Conservation (phyloP, 2,888 invertebrate genomes). For the Cephonodes hylas region DNA sequence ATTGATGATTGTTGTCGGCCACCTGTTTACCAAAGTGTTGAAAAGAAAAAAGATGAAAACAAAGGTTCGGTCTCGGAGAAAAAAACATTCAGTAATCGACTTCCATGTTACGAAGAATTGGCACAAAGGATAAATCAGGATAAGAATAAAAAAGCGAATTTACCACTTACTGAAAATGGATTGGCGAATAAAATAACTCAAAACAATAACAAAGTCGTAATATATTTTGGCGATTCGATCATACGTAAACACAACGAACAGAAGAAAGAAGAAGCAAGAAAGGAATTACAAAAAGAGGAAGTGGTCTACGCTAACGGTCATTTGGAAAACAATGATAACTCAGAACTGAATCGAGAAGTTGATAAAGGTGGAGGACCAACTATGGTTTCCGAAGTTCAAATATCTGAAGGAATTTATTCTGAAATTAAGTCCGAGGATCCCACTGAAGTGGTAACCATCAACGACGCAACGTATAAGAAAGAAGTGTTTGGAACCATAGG, state of each 20-base stretch:
- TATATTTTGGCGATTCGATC: constrained; percentile 86
- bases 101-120: constrained; percentile 76
- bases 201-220: constrained; percentile 85
- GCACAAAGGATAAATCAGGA: constrained; percentile 70
- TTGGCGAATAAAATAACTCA: constrained; percentile 73
- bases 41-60: constrained; percentile 62
- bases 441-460: constrained; percentile 54
- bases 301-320: constrained; percentile 71
- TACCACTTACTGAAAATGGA: constrained; percentile 49
- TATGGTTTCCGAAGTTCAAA: constrained; percentile 62
- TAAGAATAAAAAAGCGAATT: constrained; percentile 69
- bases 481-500: constrained; percentile 65
- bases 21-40: constrained; percentile 72
- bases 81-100: constrained; percentile 64
- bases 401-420: constrained; percentile 71
- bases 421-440: constrained; percentile 59
- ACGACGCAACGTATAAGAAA: constrained; percentile 70
- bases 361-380: constrained; percentile 62
- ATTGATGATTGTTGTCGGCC: constrained; percentile 69
- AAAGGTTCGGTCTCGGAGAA: constrained; percentile 56
- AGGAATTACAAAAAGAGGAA: constrained; percentile 57
- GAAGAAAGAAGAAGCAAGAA: constrained; percentile 62
- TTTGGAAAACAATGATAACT: constrained; percentile 58
- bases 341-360: constrained; percentile 53
- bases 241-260: constrained; percentile 75